Evolutionary conservation across 2,888 invertebrate genomes (phyloP), one percentile per base, ranked within the genome.

Genomic region (Athrips mouffetella): DNA sequence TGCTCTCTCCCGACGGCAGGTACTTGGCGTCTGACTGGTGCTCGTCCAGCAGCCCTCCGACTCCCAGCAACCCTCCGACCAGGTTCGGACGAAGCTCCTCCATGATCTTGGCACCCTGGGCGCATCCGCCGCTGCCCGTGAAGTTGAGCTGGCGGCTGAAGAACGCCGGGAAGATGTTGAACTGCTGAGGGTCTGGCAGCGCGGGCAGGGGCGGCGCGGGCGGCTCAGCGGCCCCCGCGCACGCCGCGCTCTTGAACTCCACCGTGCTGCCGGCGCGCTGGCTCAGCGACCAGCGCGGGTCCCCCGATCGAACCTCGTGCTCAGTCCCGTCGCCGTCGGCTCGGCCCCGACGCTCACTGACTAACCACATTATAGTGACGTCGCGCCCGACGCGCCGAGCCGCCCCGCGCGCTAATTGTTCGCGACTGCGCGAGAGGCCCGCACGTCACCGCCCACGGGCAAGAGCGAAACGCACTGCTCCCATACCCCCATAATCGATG

Each of bases 121-220:
- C 92, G 70, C 92, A 92, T 51, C 91, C 91, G 51, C 92, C 91
- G 52, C 91, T 83, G 64, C 92, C 90, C 44, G 92, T 92, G 82
- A 96, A 96, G 82, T 96, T 96, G 63, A 96, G 90, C 84, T 96
- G 96, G 57, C 96, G 90, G 89, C 95, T 95, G 83, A 96, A 96
- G 76, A 96, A 96, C 53, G 96, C 96, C 67, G 96, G 96, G 84
- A 96, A 96, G 71, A 96, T 96, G 90, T 96, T 96, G 90, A 96
- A 96, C 89, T 95, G 95, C 76, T 95, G 94, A 58, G 92, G 92
- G 64, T 91, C 91, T 62, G 90, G 90, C 67, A 91, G 90, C 67
- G 88, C 89, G 71, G 89, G 85, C 66, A 90, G 91, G 67, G 86
- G 82, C 80, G 81, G 84, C 84, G 81, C 86, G 82, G 83, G 84